Evolutionary conservation across 2,888 invertebrate genomes (phyloP).

Genomic region (Oasisia sp.): DNA sequence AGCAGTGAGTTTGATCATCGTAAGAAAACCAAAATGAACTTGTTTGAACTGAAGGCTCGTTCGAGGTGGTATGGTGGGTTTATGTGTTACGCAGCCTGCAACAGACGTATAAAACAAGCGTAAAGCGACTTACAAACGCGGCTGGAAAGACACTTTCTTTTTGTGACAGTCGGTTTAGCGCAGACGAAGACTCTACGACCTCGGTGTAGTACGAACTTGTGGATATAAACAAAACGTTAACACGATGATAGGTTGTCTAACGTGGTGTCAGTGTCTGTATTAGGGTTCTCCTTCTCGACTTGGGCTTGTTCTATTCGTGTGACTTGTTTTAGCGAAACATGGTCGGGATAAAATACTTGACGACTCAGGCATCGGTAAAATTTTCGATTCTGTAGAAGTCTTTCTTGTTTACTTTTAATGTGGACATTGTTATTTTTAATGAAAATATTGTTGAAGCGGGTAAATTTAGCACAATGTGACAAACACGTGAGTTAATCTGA

Average conservation of each 20-base stretch:
- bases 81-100: not conserved
- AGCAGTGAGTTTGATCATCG: not conserved
- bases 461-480: too few species aligned
- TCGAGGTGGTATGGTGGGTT: not conserved
- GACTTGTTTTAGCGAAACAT: not conserved
- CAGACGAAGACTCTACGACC: not conserved
- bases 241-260: not conserved
- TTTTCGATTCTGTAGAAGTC: not conserved
- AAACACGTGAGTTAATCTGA: not conserved
- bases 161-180: not conserved
- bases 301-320: not conserved
- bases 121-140: not conserved
- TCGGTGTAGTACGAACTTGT: not conserved
- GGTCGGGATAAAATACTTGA: not conserved
- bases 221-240: slow-evolving; percentile 1
- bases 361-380: not conserved
- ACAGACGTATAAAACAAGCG: not conserved
- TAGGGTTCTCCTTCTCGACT: not conserved
- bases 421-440: too few species aligned
- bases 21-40: not conserved
- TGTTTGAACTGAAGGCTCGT: not conserved
- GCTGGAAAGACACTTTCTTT: not conserved
- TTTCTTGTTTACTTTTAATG: too few species aligned
- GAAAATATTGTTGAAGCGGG: too few species aligned
- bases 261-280: not conserved